A percentile compares a stretch with the other conserved stretches of the same genome.
phyloP scores from a whole-genome alignment of 2,888 invertebrate genomes.

The Drosophila neonasuta region DNA sequence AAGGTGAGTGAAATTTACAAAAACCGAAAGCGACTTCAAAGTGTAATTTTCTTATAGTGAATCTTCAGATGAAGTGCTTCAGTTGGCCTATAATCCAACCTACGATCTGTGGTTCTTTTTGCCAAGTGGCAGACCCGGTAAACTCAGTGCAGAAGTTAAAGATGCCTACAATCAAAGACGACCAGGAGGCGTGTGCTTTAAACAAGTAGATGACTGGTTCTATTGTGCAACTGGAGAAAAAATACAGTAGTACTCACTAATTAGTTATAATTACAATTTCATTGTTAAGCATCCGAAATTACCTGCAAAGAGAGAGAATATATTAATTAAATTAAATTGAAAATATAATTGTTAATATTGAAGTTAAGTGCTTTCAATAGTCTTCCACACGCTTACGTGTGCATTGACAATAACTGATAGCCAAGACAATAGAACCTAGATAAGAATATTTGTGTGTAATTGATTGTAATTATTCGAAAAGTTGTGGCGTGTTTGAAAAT shows the following conservation, averaged over 20 bases:
- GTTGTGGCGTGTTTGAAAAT: not conserved
- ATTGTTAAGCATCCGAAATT: not conserved
- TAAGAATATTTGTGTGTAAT: not conserved
- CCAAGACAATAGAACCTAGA: not conserved
- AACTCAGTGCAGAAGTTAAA: constrained; percentile 24
- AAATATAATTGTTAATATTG: not conserved
- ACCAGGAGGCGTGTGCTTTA: constrained; percentile 57
- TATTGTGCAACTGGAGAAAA: constrained; percentile 30
- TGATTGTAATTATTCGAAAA: constrained; percentile 2
- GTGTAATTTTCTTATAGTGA: constrained; percentile 10
- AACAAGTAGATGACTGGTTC: constrained; percentile 39
- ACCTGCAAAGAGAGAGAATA: constrained; percentile 7
- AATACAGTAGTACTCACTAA: constrained; percentile 14
- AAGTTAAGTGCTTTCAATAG: not conserved
- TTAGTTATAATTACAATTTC: not conserved
- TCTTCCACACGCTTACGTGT: not conserved
- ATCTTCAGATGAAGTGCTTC: not conserved
- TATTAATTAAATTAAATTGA: constrained; percentile 2
- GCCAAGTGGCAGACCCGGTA: constrained; percentile 50
- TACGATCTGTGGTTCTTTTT: constrained; percentile 66
- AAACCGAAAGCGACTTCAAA: not conserved
- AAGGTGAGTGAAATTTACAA: constrained; percentile 29
- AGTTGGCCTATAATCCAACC: constrained; percentile 59
- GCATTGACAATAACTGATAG: constrained; percentile 1
- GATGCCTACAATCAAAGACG: constrained; percentile 39